Conservation (phyloP, 2,113 vertebrate genomes). For the Lates calcarifer region DNA sequence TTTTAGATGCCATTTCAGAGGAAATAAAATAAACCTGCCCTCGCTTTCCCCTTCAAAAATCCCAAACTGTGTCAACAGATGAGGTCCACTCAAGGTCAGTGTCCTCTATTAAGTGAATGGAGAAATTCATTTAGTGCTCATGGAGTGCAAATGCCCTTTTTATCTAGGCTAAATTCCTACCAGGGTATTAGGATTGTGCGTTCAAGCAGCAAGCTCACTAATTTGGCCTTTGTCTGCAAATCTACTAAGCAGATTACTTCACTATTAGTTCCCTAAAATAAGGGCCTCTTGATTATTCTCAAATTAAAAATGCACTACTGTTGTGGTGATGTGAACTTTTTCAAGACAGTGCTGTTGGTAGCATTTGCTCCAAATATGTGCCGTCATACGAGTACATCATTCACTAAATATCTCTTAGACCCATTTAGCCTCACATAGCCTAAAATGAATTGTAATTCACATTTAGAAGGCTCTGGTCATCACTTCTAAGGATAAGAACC, state of each 20-base stretch:
- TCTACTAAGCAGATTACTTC: conserved; percentile 33
- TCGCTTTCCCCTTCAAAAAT: neutral
- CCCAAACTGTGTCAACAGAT: conserved; percentile 1
- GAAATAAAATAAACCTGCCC: neutral
- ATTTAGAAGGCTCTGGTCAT: conserved; percentile 16
- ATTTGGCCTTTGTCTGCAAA: conserved; percentile 45
- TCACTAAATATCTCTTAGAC: neutral
- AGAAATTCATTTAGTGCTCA: conserved; percentile 3
- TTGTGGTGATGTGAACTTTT: neutral
- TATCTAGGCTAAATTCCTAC: conserved; percentile 24
- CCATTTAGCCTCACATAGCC: neutral
- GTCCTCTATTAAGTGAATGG: neutral
- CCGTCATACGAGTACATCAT: neutral
- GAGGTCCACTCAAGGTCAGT: neutral
- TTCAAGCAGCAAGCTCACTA: conserved; percentile 42
- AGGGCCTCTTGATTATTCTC: neutral
- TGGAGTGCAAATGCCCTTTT: conserved; percentile 27
- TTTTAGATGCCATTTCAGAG: neutral
- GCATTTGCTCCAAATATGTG: conserved; percentile 10
- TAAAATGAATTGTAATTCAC: conserved; percentile 1
- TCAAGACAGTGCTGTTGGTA: neutral
- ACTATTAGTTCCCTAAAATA: conserved; percentile 4
- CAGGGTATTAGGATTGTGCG: conserved; percentile 40
- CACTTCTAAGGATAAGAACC: neutral
- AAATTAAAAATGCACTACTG: conserved; percentile 21